These are phyloP conservation scores for Stegodyphus dumicola DNA, from an alignment of 1,140 invertebrate species.

Conservation along the genomic window DNA sequence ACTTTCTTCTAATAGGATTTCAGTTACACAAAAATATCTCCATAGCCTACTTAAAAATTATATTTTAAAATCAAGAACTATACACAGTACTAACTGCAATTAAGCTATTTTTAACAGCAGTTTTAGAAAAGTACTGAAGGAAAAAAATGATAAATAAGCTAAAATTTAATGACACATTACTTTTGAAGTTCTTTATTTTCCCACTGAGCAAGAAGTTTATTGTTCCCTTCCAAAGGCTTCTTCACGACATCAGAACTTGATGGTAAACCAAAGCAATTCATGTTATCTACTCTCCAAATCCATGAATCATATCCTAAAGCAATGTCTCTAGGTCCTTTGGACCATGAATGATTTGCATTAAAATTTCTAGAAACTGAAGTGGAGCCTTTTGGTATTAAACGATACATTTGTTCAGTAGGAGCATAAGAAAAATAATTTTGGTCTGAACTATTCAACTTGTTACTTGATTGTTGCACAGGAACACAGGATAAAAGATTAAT, in stretches of 20 bases:
- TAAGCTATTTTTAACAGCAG: too few species aligned
- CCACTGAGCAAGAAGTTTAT: constrained; percentile 11
- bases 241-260: background rate
- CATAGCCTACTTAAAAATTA: too few species aligned
- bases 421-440: constrained; percentile 18
- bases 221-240: constrained; percentile 3
- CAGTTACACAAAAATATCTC: too few species aligned
- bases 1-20: too few species aligned
- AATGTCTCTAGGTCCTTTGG: constrained; percentile 11
- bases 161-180: background rate
- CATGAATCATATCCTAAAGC: constrained; percentile 34
- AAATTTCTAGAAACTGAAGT: constrained; percentile 2
- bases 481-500: constrained; percentile 61
- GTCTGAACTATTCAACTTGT: background rate
- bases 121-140: too few species aligned
- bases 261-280: constrained; percentile 41
- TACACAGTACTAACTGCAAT: too few species aligned
- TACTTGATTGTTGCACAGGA: constrained; percentile 19
- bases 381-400: constrained; percentile 10
- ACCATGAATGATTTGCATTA: constrained; percentile 15
- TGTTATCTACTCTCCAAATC: constrained; percentile 48
- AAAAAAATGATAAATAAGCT: too few species aligned
- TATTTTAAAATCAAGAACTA: too few species aligned
- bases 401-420: constrained; percentile 23
- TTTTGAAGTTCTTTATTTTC: constrained; percentile 44